phyloP scores from a whole-genome alignment of 2,888 invertebrate genomes.

The Drosophila suboccidentalis region DNA sequence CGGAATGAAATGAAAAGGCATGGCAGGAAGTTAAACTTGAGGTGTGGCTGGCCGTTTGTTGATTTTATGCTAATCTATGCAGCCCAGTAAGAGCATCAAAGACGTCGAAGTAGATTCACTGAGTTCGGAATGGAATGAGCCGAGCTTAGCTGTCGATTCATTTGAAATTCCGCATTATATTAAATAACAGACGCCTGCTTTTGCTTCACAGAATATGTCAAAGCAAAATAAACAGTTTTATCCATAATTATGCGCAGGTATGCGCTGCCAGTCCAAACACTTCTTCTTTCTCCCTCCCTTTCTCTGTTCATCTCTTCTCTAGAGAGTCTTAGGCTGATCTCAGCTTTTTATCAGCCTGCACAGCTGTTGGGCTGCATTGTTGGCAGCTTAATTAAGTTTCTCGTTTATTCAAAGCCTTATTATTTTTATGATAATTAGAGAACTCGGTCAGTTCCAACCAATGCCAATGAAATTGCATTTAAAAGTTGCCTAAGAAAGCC shows the following conservation, averaged over 20 bases:
- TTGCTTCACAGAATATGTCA: conserved; percentile 55
- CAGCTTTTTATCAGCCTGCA: conserved; percentile 51
- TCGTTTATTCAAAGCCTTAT: conserved; percentile 42
- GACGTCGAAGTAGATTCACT: conserved; percentile 22
- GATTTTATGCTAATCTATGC: conserved; percentile 79
- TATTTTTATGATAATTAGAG: conserved; percentile 78
- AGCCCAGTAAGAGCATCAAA: conserved; percentile 61
- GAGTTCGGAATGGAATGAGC: not conserved
- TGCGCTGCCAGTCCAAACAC: conserved; percentile 24
- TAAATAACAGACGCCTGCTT: conserved; percentile 45
- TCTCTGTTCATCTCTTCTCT: not conserved
- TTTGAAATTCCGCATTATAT: conserved; percentile 74
- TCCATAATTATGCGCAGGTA: conserved; percentile 70
- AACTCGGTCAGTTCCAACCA: conserved; percentile 15
- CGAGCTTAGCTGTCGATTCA: conserved; percentile 43
- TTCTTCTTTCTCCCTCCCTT: not conserved
- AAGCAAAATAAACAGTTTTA: conserved; percentile 71
- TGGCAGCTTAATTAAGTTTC: conserved; percentile 65
- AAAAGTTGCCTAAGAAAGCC: conserved; percentile 33
- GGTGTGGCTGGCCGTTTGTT: conserved; percentile 50
- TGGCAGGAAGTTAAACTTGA: conserved; percentile 25
- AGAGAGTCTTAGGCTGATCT: conserved; percentile 22
- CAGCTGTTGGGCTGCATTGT: conserved; percentile 62
- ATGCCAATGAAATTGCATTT: conserved; percentile 7
- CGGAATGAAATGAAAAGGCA: conserved; percentile 15